Evolutionary conservation across 2,797 vertebrate species (phyloP).

Genomic region (Cephalopachus bancanus): DNA sequence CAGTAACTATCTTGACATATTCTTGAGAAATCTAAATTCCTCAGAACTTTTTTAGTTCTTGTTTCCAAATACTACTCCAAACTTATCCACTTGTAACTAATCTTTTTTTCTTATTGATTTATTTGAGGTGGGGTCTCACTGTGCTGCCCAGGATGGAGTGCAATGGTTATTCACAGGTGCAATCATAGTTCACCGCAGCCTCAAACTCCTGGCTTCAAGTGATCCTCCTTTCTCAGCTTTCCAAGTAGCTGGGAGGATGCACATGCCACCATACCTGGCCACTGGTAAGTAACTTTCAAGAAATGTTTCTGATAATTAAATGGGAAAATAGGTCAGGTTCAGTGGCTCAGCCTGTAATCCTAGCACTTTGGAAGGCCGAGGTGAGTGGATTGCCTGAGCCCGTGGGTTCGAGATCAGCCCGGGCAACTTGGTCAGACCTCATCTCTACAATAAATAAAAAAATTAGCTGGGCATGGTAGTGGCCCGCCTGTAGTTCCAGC

Average conservation of each 20-base stretch:
- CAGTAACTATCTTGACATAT: slow-evolving; percentile 11
- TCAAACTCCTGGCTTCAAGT: neutral
- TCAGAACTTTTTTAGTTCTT: slow-evolving; percentile 6
- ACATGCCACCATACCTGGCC: neutral
- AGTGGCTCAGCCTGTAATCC: too few species aligned
- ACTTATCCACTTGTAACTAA: neutral
- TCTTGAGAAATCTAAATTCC: slow-evolving; percentile 1
- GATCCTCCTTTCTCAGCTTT: neutral
- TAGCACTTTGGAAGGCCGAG: too few species aligned
- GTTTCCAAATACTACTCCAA: slow-evolving; percentile 24
- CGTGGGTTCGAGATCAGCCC: too few species aligned
- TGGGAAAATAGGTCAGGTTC: neutral
- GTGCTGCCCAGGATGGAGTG: neutral
- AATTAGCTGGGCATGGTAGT: too few species aligned
- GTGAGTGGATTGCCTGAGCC: too few species aligned
- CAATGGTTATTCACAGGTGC: neutral
- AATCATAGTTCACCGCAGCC: neutral
- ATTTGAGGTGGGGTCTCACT: neutral
- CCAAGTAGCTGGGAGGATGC: neutral
- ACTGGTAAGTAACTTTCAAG: neutral
- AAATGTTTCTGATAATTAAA: slow-evolving; percentile 18
- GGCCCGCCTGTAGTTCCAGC: too few species aligned
- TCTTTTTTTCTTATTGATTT: neutral
- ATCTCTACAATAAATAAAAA: too few species aligned
- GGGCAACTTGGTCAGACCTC: too few species aligned